phyloP scores from a whole-genome alignment of 2,797 vertebrate species.

The Amazona finschi region DNA sequence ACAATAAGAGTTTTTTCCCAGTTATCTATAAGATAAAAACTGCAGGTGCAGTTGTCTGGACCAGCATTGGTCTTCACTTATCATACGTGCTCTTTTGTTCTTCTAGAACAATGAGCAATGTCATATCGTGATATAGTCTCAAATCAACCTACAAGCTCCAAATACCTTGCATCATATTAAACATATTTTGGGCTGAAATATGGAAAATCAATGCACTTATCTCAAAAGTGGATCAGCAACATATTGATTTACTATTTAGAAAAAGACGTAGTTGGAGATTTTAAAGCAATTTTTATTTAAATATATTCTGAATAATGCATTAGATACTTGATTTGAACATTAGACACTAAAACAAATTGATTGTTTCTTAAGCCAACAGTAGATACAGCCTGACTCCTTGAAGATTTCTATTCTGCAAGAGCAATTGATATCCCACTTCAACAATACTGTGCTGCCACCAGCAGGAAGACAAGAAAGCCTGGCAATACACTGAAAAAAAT shows the following conservation, averaged over 20 bases:
- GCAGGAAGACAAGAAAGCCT: slow-evolving; percentile 39
- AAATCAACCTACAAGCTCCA: background rate
- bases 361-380: background rate
- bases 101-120: background rate
- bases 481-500: background rate
- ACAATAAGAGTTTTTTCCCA: background rate
- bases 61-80: background rate
- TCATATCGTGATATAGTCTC: background rate
- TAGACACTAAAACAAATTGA: background rate
- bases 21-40: background rate
- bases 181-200: background rate
- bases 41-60: background rate
- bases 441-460: slow-evolving; percentile 66
- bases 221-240: background rate
- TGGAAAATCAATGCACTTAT: slow-evolving; percentile 1
- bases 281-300: background rate
- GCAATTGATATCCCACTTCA: background rate
- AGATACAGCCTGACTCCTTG: background rate
- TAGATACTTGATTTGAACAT: background rate
- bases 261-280: background rate
- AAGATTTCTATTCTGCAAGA: background rate
- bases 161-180: background rate
- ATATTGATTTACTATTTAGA: background rate
- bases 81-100: background rate
- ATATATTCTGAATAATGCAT: background rate